Conservation (phyloP, 2,797 vertebrate species). For the Nannoperca obscura region DNA sequence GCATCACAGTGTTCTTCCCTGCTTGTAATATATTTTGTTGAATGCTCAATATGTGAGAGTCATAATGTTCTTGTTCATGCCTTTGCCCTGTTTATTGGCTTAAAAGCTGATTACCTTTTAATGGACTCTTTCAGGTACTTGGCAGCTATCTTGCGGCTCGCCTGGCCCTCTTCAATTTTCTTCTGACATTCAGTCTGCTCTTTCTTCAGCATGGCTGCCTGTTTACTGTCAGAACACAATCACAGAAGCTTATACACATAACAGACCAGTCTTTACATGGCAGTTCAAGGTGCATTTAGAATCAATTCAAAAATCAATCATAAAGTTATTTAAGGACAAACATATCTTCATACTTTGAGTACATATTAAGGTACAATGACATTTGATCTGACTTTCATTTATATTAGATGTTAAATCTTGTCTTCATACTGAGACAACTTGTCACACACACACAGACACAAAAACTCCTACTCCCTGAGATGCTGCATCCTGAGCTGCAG, state of each 20-base stretch:
- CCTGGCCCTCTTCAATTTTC: constrained; percentile 78
- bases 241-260: constrained; percentile 25
- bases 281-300: neutral
- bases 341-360: constrained; percentile 1
- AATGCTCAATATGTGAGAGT: constrained; percentile 30
- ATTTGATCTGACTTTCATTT: constrained; percentile 13
- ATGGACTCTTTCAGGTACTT: constrained; percentile 88
- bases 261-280: neutral
- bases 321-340: neutral
- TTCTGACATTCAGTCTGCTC: constrained; percentile 74
- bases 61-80: constrained; percentile 22
- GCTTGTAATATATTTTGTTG: constrained; percentile 2
- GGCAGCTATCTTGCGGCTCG: constrained; percentile 79
- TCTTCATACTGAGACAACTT: neutral
- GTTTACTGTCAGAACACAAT: constrained; percentile 77
- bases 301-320: constrained; percentile 4
- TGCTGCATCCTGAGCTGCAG: constrained; percentile 68
- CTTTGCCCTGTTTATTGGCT: constrained; percentile 23
- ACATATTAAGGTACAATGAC: neutral
- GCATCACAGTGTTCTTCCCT: neutral
- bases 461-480: constrained; percentile 79
- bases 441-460: neutral
- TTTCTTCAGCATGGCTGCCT: constrained; percentile 68
- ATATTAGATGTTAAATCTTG: neutral
- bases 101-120: constrained; percentile 83